A percentile compares a stretch with the other conserved stretches of the same genome.
phyloP scores from a whole-genome alignment of 2,797 vertebrate genomes.

The Cirrhinus molitorella region DNA sequence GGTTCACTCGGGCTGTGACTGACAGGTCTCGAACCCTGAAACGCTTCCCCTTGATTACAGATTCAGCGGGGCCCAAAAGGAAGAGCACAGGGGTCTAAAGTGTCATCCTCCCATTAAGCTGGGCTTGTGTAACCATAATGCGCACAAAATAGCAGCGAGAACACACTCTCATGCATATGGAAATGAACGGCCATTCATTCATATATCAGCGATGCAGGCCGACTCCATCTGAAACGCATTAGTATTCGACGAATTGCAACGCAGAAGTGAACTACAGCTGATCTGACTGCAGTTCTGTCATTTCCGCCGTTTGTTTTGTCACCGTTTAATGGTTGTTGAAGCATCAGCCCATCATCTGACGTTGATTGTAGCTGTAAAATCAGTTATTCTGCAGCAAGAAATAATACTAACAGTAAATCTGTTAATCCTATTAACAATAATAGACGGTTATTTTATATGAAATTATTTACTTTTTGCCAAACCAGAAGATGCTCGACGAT shows the following conservation, averaged over 20 bases:
- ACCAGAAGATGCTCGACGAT: slow-evolving; percentile 29
- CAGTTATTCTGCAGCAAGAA: slow-evolving; percentile 64
- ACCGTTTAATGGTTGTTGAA: slow-evolving; percentile 72
- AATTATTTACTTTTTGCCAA: not conserved
- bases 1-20: slow-evolving; percentile 68
- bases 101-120: slow-evolving; percentile 64
- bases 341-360: slow-evolving; percentile 60
- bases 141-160: slow-evolving; percentile 66
- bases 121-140: slow-evolving; percentile 61
- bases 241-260: slow-evolving; percentile 45
- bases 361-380: slow-evolving; percentile 71
- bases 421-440: slow-evolving; percentile 71
- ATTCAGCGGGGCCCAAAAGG: slow-evolving; percentile 68
- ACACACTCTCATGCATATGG: slow-evolving; percentile 74
- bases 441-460: slow-evolving; percentile 26
- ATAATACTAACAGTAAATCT: slow-evolving; percentile 58
- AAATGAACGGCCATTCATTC: slow-evolving; percentile 61
- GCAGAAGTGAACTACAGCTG: slow-evolving; percentile 33
- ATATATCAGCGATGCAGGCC: slow-evolving; percentile 60
- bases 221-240: slow-evolving; percentile 45
- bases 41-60: slow-evolving; percentile 70
- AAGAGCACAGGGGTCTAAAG: slow-evolving; percentile 64
- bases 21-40: slow-evolving; percentile 70
- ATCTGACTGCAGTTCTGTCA: not conserved
- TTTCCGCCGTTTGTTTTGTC: slow-evolving; percentile 38